Evolutionary conservation across 2,113 vertebrate genomes (phyloP).

Genomic region (Psophia crepitans): DNA sequence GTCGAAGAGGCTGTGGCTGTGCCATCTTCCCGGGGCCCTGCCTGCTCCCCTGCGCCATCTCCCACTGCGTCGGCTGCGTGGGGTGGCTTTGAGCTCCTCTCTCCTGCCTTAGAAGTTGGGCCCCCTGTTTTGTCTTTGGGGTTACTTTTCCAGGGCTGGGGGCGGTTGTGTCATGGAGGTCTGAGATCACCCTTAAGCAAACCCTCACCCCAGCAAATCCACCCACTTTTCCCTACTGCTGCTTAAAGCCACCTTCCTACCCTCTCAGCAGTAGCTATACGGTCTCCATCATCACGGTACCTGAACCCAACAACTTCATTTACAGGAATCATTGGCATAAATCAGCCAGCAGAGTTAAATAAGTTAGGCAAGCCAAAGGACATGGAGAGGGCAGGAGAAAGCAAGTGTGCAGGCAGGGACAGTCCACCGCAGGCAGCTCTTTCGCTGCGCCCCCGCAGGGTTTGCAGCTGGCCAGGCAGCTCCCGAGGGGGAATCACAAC

Average conservation of each 20-base stretch:
- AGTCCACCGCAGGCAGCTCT: background rate
- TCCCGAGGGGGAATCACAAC: background rate
- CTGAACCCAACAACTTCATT: background rate
- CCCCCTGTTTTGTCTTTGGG: background rate
- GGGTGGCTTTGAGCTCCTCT: background rate
- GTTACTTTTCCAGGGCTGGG: background rate
- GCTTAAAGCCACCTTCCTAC: background rate
- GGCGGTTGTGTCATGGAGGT: background rate
- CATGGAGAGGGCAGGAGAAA: background rate
- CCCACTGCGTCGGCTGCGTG: fast-evolving
- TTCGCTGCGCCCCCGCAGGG: background rate
- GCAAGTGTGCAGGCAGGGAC: background rate
- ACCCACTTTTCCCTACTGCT: background rate
- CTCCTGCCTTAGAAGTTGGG: background rate
- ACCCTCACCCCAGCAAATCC: background rate
- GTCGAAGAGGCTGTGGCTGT: background rate
- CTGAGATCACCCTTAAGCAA: background rate
- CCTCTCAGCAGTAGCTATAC: background rate
- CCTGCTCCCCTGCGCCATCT: background rate
- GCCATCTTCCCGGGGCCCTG: background rate
- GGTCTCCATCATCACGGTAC: background rate
- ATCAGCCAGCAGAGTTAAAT: background rate
- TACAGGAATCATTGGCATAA: background rate
- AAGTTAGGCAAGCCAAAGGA: background rate
- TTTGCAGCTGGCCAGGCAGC: background rate